These are phyloP conservation scores for Tachina lurida DNA, from an alignment of 2,888 invertebrate genomes.

Conservation along the genomic window DNA sequence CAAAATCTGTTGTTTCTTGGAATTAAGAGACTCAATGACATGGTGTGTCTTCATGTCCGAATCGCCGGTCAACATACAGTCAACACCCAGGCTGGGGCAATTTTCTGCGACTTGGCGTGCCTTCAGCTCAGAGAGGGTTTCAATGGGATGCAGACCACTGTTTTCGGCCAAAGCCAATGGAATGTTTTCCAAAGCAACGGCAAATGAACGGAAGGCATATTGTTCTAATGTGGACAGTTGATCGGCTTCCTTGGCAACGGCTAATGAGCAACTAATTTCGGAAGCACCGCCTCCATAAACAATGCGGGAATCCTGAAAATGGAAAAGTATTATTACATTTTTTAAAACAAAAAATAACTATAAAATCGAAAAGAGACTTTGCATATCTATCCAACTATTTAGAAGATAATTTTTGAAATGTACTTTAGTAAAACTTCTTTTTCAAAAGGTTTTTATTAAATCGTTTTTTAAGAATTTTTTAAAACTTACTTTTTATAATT, in stretches of 20 bases:
- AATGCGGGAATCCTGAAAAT: conserved; percentile 87
- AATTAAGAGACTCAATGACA: conserved; percentile 97
- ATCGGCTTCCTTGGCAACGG: conserved; percentile 94
- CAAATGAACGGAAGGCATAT: conserved; percentile 97
- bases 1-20: conserved; percentile 98
- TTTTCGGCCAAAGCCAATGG: conserved; percentile 98
- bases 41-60: conserved; percentile 96
- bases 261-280: conserved; percentile 96
- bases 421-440: too few relatives aligned
- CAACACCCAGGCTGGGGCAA: conserved; percentile 95
- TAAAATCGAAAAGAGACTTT: neutral
- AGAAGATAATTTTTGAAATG: too few relatives aligned
- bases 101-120: conserved; percentile 93
- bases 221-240: conserved; percentile 95
- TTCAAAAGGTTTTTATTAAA: too few relatives aligned
- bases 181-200: conserved; percentile 97
- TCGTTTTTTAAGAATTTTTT: too few relatives aligned
- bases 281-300: conserved; percentile 99
- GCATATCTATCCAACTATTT: too few relatives aligned
- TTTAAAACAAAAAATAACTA: too few relatives aligned
- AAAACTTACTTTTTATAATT: too few relatives aligned
- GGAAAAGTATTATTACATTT: neutral
- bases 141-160: conserved; percentile 96
- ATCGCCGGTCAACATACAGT: conserved; percentile 94
- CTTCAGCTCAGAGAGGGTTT: conserved; percentile 95